A percentile compares a stretch with the other conserved stretches of the same genome.
Conservation (phyloP, 2,888 invertebrate species). For the Himalopsyche kuldschensis region DNA sequence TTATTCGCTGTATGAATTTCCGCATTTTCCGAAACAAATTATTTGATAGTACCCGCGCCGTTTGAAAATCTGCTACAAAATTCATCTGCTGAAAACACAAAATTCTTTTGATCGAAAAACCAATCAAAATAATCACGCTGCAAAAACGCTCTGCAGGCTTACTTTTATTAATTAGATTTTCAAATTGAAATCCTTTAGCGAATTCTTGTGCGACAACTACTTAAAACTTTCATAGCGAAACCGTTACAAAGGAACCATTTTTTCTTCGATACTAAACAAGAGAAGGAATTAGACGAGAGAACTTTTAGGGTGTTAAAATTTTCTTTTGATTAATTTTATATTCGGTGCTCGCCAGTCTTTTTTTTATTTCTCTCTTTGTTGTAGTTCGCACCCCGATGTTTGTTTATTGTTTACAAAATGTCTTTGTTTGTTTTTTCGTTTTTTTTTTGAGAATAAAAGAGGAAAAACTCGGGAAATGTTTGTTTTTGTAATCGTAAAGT, state of each 20-base stretch:
- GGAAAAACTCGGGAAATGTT: neutral
- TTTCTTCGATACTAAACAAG: neutral
- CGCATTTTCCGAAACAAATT: neutral
- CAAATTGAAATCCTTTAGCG: neutral
- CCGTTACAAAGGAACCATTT: neutral
- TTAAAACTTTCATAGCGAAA: neutral
- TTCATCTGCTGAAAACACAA: neutral
- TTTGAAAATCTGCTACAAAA: neutral
- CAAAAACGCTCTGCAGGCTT: neutral
- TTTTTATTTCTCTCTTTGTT: slow-evolving; percentile 9
- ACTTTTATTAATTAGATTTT: neutral
- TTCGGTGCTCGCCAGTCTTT: slow-evolving; percentile 12
- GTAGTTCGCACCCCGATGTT: slow-evolving; percentile 2
- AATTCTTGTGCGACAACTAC: neutral
- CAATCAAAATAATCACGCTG: neutral
- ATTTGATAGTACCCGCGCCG: neutral
- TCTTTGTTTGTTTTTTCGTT: slow-evolving; percentile 1
- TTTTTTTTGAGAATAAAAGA: neutral
- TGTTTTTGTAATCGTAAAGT: neutral
- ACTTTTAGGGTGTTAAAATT: slow-evolving; percentile 23
- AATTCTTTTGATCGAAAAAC: neutral
- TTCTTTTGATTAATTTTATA: slow-evolving; percentile 28
- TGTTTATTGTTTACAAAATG: slow-evolving; percentile 10
- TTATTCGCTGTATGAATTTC: neutral
- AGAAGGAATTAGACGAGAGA: neutral